phyloP scores from a whole-genome alignment of 1,140 invertebrate genomes.

The Maniola jurtina region DNA sequence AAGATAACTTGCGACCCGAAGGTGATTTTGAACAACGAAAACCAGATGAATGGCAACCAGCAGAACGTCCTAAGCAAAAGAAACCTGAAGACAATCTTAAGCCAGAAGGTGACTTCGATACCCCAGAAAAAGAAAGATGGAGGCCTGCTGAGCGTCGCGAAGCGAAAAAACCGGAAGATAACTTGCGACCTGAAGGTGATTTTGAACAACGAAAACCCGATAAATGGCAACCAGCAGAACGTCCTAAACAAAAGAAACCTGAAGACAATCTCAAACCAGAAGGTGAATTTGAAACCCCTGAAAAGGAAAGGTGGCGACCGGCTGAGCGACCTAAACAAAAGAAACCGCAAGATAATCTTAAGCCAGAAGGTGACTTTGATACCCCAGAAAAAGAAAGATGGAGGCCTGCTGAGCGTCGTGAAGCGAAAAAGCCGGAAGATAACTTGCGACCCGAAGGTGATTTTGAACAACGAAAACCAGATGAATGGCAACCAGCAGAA shows the following conservation, averaged over 20 bases:
- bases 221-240: slow-evolving; percentile 75
- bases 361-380: slow-evolving; percentile 78
- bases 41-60: slow-evolving; percentile 65
- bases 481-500: slow-evolving; percentile 33
- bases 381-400: slow-evolving; percentile 11
- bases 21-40: slow-evolving; percentile 80
- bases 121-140: slow-evolving; percentile 62
- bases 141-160: slow-evolving; percentile 79
- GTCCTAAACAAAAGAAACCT: slow-evolving; percentile 72
- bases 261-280: slow-evolving; percentile 81
- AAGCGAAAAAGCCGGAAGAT: slow-evolving; percentile 16
- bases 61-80: slow-evolving; percentile 78
- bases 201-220: slow-evolving; percentile 63
- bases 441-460: slow-evolving; percentile 43
- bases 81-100: slow-evolving; percentile 80
- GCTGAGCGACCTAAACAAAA: slow-evolving; percentile 69
- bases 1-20: slow-evolving; percentile 82
- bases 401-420: slow-evolving; percentile 23
- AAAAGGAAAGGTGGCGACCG: slow-evolving; percentile 51
- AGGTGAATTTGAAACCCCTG: slow-evolving; percentile 80
- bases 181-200: slow-evolving; percentile 80
- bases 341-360: slow-evolving; percentile 80
- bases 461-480: slow-evolving; percentile 15
- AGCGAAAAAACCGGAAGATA: slow-evolving; percentile 76
- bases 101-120: slow-evolving; percentile 78